phyloP scores from a whole-genome alignment of 2,888 invertebrate genomes.

The Megaustenia siamemsis region DNA sequence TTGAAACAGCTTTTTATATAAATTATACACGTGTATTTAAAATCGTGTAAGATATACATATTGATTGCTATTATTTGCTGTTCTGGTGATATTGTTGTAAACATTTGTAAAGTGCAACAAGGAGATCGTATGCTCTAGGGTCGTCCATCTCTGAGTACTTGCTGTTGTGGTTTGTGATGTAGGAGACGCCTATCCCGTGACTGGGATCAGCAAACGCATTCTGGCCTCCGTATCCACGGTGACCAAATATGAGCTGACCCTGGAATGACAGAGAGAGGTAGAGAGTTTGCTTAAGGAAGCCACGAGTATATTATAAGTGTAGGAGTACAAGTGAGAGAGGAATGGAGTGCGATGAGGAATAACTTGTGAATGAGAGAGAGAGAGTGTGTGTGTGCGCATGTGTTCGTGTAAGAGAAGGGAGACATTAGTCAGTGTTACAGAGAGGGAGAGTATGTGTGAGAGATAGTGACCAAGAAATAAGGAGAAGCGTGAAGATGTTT shows the following conservation, averaged over 20 bases:
- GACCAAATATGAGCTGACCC: slow-evolving; percentile 65
- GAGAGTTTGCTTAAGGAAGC: not conserved
- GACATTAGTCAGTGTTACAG: not conserved
- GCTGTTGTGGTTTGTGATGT: slow-evolving; percentile 76
- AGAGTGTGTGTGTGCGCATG: not conserved
- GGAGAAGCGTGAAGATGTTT: no score
- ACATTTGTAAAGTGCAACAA: slow-evolving; percentile 45
- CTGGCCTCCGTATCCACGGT: slow-evolving; percentile 80
- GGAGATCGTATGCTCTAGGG: slow-evolving; percentile 24
- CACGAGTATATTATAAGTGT: not conserved
- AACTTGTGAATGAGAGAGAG: not conserved
- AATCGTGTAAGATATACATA: no score
- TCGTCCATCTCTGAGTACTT: not conserved
- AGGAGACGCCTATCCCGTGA: slow-evolving; percentile 76
- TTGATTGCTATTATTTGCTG: not conserved
- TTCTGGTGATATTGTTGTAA: slow-evolving; percentile 31
- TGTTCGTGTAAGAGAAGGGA: not conserved
- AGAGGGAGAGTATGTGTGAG: not conserved
- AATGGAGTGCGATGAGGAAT: not conserved
- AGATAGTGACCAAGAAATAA: not conserved
- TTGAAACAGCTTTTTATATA: no score
- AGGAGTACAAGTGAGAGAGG: slow-evolving; percentile 3
- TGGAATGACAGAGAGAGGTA: not conserved
- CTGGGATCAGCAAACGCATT: slow-evolving; percentile 76
- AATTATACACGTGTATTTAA: no score